Evolutionary conservation across 1,140 invertebrate species (phyloP).

Genomic region (Stegodyphus mimosarum): DNA sequence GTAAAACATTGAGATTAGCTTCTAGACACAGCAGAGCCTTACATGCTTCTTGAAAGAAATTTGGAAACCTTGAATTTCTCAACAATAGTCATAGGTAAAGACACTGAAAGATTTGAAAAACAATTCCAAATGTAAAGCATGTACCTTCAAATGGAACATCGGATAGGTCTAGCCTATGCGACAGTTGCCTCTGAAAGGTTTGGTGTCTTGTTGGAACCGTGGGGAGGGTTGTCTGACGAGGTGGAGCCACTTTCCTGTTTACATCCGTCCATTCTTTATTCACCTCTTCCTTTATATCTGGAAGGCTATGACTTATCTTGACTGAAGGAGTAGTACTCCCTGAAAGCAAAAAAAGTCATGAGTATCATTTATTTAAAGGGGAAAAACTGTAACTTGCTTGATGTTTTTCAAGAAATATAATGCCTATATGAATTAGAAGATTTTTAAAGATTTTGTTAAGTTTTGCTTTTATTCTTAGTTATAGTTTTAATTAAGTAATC

Average conservation of each 20-base stretch:
- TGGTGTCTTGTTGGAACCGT: slow-evolving; percentile 58
- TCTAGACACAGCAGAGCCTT: too few relatives aligned
- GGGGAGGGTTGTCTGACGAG: slow-evolving; percentile 55
- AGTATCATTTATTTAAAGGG: neutral
- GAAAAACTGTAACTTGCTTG: too few relatives aligned
- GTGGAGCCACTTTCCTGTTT: slow-evolving; percentile 42
- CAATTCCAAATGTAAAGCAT: neutral
- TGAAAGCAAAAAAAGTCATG: neutral
- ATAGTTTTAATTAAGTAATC: too few relatives aligned
- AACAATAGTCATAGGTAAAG: too few relatives aligned
- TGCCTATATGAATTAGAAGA: too few relatives aligned
- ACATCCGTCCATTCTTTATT: slow-evolving; percentile 8
- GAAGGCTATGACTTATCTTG: slow-evolving; percentile 53
- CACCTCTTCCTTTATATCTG: slow-evolving; percentile 54
- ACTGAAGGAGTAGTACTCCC: slow-evolving; percentile 53
- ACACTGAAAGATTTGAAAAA: too few relatives aligned
- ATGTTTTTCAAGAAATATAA: too few relatives aligned
- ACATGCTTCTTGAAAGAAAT: too few relatives aligned
- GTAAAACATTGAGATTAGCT: too few relatives aligned
- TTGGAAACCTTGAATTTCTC: too few relatives aligned
- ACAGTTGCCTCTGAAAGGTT: slow-evolving; percentile 59
- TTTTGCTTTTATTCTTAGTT: too few relatives aligned
- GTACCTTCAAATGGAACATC: slow-evolving; percentile 59
- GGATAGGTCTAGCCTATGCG: slow-evolving; percentile 45
- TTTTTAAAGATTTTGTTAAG: too few relatives aligned